These are phyloP conservation scores for Halcyon badia DNA, from an alignment of 2,797 vertebrate genomes.

Conservation along the genomic window DNA sequence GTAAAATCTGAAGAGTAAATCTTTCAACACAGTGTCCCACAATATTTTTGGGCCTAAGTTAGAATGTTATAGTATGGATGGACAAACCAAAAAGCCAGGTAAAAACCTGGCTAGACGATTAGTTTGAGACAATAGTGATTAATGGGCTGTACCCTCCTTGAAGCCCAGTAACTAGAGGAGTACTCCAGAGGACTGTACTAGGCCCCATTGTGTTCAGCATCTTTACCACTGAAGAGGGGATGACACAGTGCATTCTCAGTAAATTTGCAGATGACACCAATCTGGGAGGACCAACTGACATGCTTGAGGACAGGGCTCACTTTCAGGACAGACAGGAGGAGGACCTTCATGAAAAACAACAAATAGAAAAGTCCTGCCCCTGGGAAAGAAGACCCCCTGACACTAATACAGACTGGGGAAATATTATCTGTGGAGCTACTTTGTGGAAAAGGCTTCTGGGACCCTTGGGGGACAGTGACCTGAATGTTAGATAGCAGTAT, in stretches of 20 bases:
- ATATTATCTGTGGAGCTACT: not conserved
- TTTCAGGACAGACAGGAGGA: not conserved
- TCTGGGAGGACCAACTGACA: not conserved
- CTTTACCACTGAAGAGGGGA: not conserved
- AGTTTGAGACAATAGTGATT: not conserved
- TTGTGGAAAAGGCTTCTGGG: not conserved
- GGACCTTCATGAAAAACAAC: not conserved
- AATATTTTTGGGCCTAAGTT: not conserved
- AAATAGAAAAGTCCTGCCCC: not conserved
- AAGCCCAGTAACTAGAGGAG: not conserved
- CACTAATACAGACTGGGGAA: not conserved
- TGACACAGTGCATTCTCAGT: not conserved
- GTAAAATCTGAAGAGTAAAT: not conserved
- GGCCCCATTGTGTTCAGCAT: not conserved
- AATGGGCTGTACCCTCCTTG: not conserved
- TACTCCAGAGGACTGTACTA: not conserved
- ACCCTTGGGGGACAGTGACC: rapidly evolving
- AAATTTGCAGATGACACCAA: not conserved
- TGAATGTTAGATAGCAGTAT: not conserved
- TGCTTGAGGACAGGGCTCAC: not conserved
- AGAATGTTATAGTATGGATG: not conserved
- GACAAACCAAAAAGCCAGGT: not conserved
- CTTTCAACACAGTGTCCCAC: not conserved
- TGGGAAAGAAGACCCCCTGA: not conserved
- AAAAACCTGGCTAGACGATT: not conserved